Base-by-base conservation (phyloP, 1,140 invertebrate species). In the Drosophila nasuta region DNA sequence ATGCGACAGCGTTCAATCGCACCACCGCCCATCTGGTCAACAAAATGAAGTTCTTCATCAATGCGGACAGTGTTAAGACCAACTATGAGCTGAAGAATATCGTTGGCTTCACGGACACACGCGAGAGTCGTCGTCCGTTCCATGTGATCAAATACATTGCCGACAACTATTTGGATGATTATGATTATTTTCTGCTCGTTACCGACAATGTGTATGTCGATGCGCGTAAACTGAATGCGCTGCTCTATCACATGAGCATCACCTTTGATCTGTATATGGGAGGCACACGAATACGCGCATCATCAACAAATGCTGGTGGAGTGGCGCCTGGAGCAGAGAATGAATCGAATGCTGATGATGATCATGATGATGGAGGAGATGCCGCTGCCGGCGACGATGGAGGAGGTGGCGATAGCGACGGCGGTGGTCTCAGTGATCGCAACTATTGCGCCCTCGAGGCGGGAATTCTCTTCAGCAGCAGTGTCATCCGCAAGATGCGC, bases 181-280 rank as follows among this genome's bases (percentile, higher is more conserved):
- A 96, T 93, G 97, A 98, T 93, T 99, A 96, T 92, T 98, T 97
- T 93, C 96, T 97, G 87, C 93, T 99, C 28, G 94, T 96, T 2
- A 96, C 96, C 28, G 97, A 98, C 93, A 94, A 94, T 8, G 96
- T 95, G 5, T 98, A 96, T 90, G 93, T 98, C 13, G 96, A 97
- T 91, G 96, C 95, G 0, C 94, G 95, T 62, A 94, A 94, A 78
- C 91, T 98, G 11, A 93, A 94, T 60, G 93, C 96, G 15, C 92
- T 97, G 48, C 95, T 97, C 3, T 95, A 95, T 63, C 94, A 95
- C 81, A 95, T 98, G 69, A 97, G 97, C 91, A 95, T 98, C 43
- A 96, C 95, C 81, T 94, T 96, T 90, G 95, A 97, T 92, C 94
- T 98, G 15, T 96, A 98, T 90, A 93, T 96, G 93, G 97, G 97